A percentile compares a stretch with the other conserved stretches of the same genome.
Conservation (phyloP, 2,113 vertebrate species). For the Oncorhynchus nerka region DNA sequence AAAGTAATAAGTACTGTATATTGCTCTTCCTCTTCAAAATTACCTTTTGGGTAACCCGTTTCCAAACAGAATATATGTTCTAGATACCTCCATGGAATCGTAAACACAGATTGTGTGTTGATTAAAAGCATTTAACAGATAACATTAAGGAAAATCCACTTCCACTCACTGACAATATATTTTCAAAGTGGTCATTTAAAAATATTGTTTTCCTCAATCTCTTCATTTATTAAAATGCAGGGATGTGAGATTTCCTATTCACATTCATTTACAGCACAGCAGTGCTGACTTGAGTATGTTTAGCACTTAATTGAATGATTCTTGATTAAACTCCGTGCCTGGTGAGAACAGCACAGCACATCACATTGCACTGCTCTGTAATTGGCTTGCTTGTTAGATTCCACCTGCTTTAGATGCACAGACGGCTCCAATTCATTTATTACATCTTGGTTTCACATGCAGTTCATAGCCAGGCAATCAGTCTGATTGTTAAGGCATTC, state of each 20-base stretch:
- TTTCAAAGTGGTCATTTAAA: background rate
- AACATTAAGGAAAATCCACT: background rate
- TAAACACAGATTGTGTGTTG: background rate
- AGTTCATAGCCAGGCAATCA: constrained; percentile 34
- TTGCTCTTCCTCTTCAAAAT: background rate
- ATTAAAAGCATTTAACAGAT: background rate
- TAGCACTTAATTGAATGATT: constrained; percentile 51
- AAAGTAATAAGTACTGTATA: background rate
- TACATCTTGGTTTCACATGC: constrained; percentile 32
- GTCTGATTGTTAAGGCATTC: constrained; percentile 20
- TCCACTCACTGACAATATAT: background rate
- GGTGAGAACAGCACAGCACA: constrained; percentile 45
- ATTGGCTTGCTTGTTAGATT: constrained; percentile 46
- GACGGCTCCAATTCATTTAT: constrained; percentile 28
- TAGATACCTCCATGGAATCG: background rate
- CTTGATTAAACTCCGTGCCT: constrained; percentile 50
- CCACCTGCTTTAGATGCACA: constrained; percentile 32
- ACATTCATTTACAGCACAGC: constrained; percentile 23
- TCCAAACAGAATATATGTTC: background rate
- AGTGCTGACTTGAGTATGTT: constrained; percentile 36
- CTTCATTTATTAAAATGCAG: background rate
- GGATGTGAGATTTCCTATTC: background rate
- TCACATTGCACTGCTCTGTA: constrained; percentile 46
- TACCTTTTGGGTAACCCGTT: background rate
- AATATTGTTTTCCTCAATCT: background rate